Conservation (phyloP, 2,888 invertebrate genomes). For the Dusona sp. region DNA sequence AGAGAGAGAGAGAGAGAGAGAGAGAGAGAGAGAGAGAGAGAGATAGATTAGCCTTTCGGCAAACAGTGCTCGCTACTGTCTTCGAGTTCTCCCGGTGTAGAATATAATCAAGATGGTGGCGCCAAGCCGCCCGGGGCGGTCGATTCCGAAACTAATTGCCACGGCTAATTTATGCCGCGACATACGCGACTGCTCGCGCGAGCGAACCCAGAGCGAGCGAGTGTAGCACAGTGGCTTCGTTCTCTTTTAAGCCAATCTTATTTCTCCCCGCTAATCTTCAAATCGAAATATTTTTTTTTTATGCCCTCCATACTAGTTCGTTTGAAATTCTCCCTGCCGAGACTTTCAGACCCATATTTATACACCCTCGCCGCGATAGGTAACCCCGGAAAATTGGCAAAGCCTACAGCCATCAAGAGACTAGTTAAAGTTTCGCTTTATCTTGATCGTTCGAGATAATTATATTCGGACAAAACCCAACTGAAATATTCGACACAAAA, state of each 20-base stretch:
- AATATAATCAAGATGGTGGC: constrained; percentile 84
- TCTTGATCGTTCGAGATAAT: constrained; percentile 21
- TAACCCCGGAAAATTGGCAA: constrained; percentile 55
- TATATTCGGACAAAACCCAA: neutral
- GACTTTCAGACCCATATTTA: constrained; percentile 46
- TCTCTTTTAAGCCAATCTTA: constrained; percentile 66
- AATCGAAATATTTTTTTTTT: constrained; percentile 66
- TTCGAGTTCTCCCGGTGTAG: constrained; percentile 72
- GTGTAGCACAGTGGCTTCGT: constrained; percentile 70
- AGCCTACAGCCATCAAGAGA: neutral
- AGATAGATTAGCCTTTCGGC: constrained; percentile 80
- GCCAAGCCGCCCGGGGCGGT: constrained; percentile 83
- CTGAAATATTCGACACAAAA: neutral
- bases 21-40: constrained; percentile 25
- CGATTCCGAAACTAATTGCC: constrained; percentile 84
- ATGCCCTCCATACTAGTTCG: neutral
- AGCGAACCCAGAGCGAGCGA: constrained; percentile 14
- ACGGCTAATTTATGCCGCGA: constrained; percentile 83
- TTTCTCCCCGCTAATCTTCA: constrained; percentile 70
- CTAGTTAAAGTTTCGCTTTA: neutral
- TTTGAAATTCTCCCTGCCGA: constrained; percentile 6
- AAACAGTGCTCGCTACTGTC: constrained; percentile 84
- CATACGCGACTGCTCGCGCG: constrained; percentile 68
- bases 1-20: constrained; percentile 63
- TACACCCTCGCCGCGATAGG: constrained; percentile 48